Evolutionary conservation across 1,140 invertebrate species (phyloP).

Genomic region (Helicorthomorpha holstii): DNA sequence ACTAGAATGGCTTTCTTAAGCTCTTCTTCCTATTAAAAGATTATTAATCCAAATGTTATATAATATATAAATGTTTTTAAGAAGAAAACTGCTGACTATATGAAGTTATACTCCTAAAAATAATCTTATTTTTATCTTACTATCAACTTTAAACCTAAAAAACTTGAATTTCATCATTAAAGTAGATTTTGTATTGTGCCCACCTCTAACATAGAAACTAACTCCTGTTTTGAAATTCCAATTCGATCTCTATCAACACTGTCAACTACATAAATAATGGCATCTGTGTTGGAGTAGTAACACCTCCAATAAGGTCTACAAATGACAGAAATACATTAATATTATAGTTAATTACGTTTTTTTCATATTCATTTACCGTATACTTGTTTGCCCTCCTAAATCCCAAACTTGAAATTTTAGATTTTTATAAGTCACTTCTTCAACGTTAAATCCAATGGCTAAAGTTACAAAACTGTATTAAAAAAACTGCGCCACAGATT

Average conservation of each 20-base stretch:
- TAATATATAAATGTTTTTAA: too few relatives aligned
- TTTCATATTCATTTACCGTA: slow-evolving; percentile 32
- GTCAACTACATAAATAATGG: slow-evolving; percentile 99
- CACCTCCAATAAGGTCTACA: slow-evolving; percentile 97
- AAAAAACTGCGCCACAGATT: slow-evolving; percentile 1
- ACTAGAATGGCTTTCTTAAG: slow-evolving; percentile 85
- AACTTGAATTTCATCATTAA: too few relatives aligned
- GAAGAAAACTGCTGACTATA: too few relatives aligned
- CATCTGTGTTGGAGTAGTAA: slow-evolving; percentile 99
- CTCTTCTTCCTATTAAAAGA: slow-evolving; percentile 70
- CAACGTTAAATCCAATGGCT: slow-evolving; percentile 92
- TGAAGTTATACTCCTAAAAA: too few relatives aligned
- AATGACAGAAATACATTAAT: slow-evolving; percentile 7
- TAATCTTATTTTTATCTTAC: too few relatives aligned
- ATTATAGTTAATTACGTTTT: neutral
- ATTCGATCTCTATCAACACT: slow-evolving; percentile 96
- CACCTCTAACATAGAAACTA: slow-evolving; percentile 90
- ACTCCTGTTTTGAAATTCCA: slow-evolving; percentile 95
- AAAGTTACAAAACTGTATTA: slow-evolving; percentile 8
- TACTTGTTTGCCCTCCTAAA: slow-evolving; percentile 94
- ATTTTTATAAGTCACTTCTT: slow-evolving; percentile 92
- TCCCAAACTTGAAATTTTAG: slow-evolving; percentile 97
- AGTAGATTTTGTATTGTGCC: too few relatives aligned
- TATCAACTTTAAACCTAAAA: too few relatives aligned
- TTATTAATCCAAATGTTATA: too few relatives aligned